phyloP scores from a whole-genome alignment of 2,797 vertebrate genomes.

The Sebastes wilsoni region DNA sequence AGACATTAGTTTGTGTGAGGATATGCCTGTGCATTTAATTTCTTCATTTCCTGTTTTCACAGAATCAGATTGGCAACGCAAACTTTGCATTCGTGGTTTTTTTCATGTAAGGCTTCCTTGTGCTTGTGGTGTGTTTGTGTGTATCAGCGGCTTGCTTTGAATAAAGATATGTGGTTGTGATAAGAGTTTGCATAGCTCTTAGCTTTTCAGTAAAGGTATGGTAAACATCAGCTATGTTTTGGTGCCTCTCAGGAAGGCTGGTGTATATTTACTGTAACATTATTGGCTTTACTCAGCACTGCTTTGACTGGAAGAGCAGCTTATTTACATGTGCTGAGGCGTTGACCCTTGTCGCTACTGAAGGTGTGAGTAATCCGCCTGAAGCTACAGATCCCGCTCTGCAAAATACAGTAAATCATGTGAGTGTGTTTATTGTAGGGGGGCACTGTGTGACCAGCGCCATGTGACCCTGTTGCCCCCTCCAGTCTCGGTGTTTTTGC shows the following conservation, averaged over 20 bases:
- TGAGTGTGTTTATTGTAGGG: constrained; percentile 14
- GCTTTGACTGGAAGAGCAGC: neutral
- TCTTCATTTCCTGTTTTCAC: constrained; percentile 44
- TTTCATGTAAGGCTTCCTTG: neutral
- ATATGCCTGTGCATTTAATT: neutral
- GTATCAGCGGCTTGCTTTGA: constrained; percentile 31
- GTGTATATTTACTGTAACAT: neutral
- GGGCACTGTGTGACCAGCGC: constrained; percentile 26
- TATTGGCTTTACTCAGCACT: neutral
- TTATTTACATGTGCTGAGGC: constrained; percentile 18
- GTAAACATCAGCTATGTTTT: constrained; percentile 1
- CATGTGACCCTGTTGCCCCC: constrained; percentile 57
- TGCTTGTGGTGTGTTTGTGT: neutral
- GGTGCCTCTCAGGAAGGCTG: neutral
- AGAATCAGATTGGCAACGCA: constrained; percentile 29
- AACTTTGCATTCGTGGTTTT: constrained; percentile 21
- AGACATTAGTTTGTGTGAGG: no score
- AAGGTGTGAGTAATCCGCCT: constrained; percentile 27
- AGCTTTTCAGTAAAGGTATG: constrained; percentile 19
- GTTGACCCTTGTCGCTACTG: constrained; percentile 2
- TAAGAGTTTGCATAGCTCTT: constrained; percentile 35
- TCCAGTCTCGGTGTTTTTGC: constrained; percentile 38
- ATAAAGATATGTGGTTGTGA: constrained; percentile 26
- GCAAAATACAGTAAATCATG: constrained; percentile 31
- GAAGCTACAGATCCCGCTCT: constrained; percentile 13